A percentile compares a stretch with the other conserved stretches of the same genome.
Conservation (phyloP, 2,888 invertebrate genomes). For the Diaprepes abbreviatus region DNA sequence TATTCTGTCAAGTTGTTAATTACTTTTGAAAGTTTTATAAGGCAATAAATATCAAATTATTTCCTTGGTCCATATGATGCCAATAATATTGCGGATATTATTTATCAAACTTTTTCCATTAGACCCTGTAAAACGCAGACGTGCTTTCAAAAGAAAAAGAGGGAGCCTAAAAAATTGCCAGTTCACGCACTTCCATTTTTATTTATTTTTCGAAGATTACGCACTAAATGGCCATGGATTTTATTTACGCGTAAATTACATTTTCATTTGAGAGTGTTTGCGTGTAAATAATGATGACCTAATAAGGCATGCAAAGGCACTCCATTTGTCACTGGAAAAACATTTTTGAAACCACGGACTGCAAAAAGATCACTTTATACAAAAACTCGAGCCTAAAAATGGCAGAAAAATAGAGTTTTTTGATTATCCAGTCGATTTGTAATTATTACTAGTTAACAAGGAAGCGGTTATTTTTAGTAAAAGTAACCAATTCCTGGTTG, state of each 20-base stretch:
- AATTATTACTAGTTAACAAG: too few relatives aligned
- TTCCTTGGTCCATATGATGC: not conserved
- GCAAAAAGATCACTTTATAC: too few relatives aligned
- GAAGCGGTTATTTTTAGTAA: too few relatives aligned
- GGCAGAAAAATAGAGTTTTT: too few relatives aligned
- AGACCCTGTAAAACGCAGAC: slow-evolving; percentile 15
- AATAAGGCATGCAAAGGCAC: not conserved
- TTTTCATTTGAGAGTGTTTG: slow-evolving; percentile 4
- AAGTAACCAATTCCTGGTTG: too few relatives aligned
- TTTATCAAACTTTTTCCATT: slow-evolving; percentile 19
- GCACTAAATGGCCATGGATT: slow-evolving; percentile 14
- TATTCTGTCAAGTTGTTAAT: not conserved
- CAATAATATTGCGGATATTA: slow-evolving; percentile 6
- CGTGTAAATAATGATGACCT: not conserved
- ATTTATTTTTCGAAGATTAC: slow-evolving; percentile 16
- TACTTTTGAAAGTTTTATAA: not conserved
- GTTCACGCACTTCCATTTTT: slow-evolving; percentile 18
- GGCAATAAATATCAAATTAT: slow-evolving; percentile 2
- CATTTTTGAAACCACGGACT: too few relatives aligned
- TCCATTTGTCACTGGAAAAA: not conserved
- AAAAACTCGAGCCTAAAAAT: too few relatives aligned
- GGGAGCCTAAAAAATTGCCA: slow-evolving; percentile 18
- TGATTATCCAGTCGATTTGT: too few relatives aligned
- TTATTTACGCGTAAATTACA: slow-evolving; percentile 11
- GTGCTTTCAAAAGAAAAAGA: slow-evolving; percentile 9